phyloP scores from a whole-genome alignment of 2,888 invertebrate species.

The Eilema sororculum region DNA sequence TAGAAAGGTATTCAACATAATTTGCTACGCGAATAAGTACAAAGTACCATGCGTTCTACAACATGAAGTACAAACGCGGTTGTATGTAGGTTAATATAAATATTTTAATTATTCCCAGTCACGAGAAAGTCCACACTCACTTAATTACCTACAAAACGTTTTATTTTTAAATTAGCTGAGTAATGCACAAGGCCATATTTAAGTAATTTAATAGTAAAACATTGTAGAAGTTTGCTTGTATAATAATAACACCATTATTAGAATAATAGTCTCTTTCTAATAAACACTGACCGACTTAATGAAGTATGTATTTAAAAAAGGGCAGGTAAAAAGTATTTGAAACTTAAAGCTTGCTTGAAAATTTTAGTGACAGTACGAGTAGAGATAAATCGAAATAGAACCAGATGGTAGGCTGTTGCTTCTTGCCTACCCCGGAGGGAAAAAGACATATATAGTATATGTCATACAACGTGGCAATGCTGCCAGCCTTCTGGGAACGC shows the following conservation, averaged over 20 bases:
- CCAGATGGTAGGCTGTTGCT: no score
- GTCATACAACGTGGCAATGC: no score
- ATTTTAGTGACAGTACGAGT: no score
- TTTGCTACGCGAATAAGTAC: neutral
- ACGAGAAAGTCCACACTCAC: neutral
- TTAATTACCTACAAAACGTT: neutral
- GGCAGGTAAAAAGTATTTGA: no score
- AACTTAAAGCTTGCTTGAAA: no score
- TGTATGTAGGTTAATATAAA: neutral
- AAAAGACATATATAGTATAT: no score
- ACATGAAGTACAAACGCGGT: neutral
- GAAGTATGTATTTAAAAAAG: no score
- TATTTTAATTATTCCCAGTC: neutral
- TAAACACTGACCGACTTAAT: no score
- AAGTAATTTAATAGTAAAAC: neutral
- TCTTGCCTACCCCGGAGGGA: no score
- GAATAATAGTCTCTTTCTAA: no score
- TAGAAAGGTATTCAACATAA: neutral
- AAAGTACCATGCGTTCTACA: neutral
- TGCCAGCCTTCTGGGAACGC: no score
- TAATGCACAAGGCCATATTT: neutral
- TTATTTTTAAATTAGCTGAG: slow-evolving; percentile 3
- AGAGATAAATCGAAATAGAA: no score
- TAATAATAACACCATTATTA: neutral
- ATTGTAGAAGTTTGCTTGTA: neutral